Evolutionary conservation across 2,797 vertebrate species (phyloP).

Genomic region (Zalophus californianus): DNA sequence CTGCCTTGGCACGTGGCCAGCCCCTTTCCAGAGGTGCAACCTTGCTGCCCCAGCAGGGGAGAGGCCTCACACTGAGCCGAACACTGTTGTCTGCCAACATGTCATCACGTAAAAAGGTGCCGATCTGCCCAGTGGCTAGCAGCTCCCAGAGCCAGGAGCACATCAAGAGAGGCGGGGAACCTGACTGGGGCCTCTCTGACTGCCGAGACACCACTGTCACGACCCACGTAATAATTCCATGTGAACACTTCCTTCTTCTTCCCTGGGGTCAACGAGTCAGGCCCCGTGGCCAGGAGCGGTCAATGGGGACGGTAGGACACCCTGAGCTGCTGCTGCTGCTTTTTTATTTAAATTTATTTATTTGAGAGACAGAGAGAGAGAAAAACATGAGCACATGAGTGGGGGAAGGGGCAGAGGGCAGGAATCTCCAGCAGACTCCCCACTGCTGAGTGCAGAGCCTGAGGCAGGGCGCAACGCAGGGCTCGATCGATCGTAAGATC

Average conservation of each 20-base stretch:
- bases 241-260: not conserved
- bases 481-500: not conserved
- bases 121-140: accelerated
- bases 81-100: not conserved
- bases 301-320: accelerated
- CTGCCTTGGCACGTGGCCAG: not conserved
- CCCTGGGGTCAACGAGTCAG: not conserved
- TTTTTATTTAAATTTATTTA: not conserved
- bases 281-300: not conserved
- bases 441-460: accelerated
- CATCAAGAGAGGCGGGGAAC: not conserved
- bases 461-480: not conserved
- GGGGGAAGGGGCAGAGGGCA: not conserved
- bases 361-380: not conserved
- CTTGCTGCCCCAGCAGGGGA: not conserved
- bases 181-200: accelerated
- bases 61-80: no score
- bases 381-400: not conserved
- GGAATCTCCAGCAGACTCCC: not conserved
- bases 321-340: not conserved
- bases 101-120: not conserved
- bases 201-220: accelerated
- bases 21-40: accelerated
- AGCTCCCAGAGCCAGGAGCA: not conserved
- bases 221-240: not conserved